Evolutionary conservation across 2,888 invertebrate genomes (phyloP).

Genomic region (Xanthorhoe designata): DNA sequence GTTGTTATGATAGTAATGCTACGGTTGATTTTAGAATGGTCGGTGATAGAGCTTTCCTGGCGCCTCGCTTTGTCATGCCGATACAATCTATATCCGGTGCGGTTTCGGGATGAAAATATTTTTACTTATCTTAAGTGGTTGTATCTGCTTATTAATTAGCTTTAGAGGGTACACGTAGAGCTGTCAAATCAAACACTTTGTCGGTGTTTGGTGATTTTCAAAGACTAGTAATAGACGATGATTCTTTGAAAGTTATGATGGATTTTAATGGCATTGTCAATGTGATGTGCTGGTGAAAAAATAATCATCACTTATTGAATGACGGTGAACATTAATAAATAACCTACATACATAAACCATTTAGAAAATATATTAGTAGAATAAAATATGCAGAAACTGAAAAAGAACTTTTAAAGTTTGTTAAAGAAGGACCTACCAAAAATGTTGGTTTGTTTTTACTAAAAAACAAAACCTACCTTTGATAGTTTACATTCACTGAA

Average conservation of each 20-base stretch:
- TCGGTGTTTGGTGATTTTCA: conserved; percentile 57
- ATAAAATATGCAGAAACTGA: no score
- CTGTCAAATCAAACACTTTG: conserved; percentile 84
- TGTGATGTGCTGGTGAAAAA: conserved; percentile 39
- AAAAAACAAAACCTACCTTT: no score
- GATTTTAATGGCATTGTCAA: conserved; percentile 55
- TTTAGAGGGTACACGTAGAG: conserved; percentile 75
- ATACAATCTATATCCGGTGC: conserved; percentile 84
- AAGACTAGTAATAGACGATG: conserved; percentile 71
- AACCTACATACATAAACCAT: not conserved
- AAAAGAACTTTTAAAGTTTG: no score
- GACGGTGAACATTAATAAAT: not conserved
- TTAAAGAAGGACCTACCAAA: no score
- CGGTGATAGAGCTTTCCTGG: conserved; percentile 60
- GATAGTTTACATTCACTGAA: no score
- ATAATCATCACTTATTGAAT: not conserved
- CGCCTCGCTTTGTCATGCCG: conserved; percentile 84
- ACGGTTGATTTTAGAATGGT: conserved; percentile 46
- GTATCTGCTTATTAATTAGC: conserved; percentile 85
- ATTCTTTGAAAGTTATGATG: conserved; percentile 68
- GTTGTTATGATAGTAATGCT: conserved; percentile 7
- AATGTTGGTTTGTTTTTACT: no score
- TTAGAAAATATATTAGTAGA: no score
- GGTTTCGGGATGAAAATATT: conserved; percentile 85
- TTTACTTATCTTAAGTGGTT: conserved; percentile 85